Percentiles rank a stretch among this genome's conserved stretches.
Evolutionary conservation across 2,113 vertebrate genomes (phyloP).

Genomic region (Bambusicola thoracicus): DNA sequence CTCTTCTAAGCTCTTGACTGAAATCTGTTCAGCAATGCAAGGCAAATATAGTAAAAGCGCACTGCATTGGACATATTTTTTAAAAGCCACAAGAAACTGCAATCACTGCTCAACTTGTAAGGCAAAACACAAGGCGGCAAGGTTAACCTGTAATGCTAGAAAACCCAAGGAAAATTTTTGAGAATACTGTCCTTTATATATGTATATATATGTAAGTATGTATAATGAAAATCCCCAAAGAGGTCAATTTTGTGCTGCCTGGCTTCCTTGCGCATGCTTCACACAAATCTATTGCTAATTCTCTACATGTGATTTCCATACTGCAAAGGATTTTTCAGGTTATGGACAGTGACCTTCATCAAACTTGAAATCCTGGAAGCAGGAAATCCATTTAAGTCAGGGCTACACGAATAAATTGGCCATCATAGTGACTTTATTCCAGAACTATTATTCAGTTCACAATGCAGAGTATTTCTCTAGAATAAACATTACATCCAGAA

Average conservation of each 20-base stretch:
- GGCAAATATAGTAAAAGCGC: neutral
- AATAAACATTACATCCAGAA: neutral
- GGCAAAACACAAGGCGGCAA: constrained; percentile 16
- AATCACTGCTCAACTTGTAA: neutral
- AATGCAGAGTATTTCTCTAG: neutral
- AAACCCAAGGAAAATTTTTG: neutral
- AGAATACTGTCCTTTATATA: neutral
- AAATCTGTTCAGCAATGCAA: constrained; percentile 23
- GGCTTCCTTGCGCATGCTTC: constrained; percentile 5
- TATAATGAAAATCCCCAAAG: neutral
- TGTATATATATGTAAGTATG: too few species aligned
- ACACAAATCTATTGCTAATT: neutral
- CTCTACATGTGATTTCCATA: neutral
- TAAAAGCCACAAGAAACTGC: constrained; percentile 3
- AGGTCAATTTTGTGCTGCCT: constrained; percentile 7
- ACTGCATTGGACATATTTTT: neutral
- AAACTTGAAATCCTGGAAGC: neutral
- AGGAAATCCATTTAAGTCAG: neutral
- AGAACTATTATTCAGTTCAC: neutral
- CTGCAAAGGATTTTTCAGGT: neutral
- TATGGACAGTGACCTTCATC: neutral
- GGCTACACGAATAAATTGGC: neutral
- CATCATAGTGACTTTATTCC: neutral
- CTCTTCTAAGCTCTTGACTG: neutral
- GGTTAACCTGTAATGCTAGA: neutral